Evolutionary conservation across 2,888 invertebrate species (phyloP), one percentile per base, ranked within the genome.

Genomic region (Pegoplata infirma): DNA sequence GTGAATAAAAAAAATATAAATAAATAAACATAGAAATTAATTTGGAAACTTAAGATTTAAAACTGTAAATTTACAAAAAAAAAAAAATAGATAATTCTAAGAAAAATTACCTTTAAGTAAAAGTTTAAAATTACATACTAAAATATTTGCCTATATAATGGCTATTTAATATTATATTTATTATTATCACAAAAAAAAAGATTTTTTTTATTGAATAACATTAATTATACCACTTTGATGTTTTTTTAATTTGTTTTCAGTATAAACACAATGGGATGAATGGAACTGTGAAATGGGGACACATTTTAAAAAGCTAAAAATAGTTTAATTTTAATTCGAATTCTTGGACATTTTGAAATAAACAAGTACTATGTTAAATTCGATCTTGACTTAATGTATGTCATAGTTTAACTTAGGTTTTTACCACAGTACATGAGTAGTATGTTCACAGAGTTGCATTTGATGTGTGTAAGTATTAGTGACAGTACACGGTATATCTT

Each of bases 11-110:
- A 58, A 49, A 51, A 51, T n/a, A n/a, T n/a, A n/a, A 44, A 55
- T 61, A 72, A 28, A 66, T 17, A 72, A 76, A 17, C 73, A 47
- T 72, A 53, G 75, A 79, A 67, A 68, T 79, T 59, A 79, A 79
- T 75, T 78, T 74, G 28, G 69, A 69, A 75, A 75, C 59, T 74
- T 5, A 67, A 25, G 25, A 25, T 25, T 5, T 25, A 3, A 25
- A 64, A 5, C n/a, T 19, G 14, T 32, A 56, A 25, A 32, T 32
- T 10, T 32, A 10, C 7, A 28, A 56, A 56, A 14, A 4, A 5
- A 12, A 55, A 25, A 55, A 55, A 55, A 36, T 17, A 17, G 36
- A 44, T 5, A 21, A 44, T n/a, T 58, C 6, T 17, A 14, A 40
- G 0, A 23, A 40, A 44, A 58, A 21, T 44, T 44, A 58, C 44